Evolutionary conservation across 1,140 invertebrate genomes (phyloP), one percentile per base, ranked within the genome.

Genomic region (Drosophila obscura): DNA sequence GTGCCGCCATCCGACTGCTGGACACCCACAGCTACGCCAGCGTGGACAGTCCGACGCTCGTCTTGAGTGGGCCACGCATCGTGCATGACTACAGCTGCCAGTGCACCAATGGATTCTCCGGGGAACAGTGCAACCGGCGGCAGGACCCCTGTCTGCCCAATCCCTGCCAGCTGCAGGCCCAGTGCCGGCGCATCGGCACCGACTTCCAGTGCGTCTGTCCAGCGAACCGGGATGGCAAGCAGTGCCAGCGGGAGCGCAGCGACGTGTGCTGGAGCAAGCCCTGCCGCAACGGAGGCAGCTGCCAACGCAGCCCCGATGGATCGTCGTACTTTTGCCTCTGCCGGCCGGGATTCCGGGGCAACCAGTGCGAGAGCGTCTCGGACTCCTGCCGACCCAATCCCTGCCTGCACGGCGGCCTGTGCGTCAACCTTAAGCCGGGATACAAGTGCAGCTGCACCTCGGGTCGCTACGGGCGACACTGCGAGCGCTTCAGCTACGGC

Each of bases 121-220:
- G 97, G 6, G 92, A 93, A 22, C 94, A 94, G 53, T 98, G 97
- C 92, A 96, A 97, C 73, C 95, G 95, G 72, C 93, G 96, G 13
- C 96, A 97, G 92, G 97, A 98, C 93, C 97, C 97, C 0, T 98
- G 97, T 90, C 94, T 95, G n/a, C 97, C 97, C 1, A 97, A 97
- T 92, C 97, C 97, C 8, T 98, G 97, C 91, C 94, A 95, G 64
- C 93, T 94, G 81, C 96, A 95, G 69, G 96, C 96, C 1, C 95
- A 96, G 73, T 99, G 97, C 90, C 94, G 95, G 41, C 94, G 96
- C 65, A 93, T 96, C 91, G 96, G 96, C 28, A 95, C 95, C 84
- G 96, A 96, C 80, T 98, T 96, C 91, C 94, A 95, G 52, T 98
- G 97, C 80, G 93, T 93, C 4, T 98, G 97, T 92, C 94, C 96